Percentiles rank a stretch among this genome's conserved stretches.
Evolutionary conservation across 2,797 vertebrate species (phyloP).

Genomic region (Sarcoramphus papa): DNA sequence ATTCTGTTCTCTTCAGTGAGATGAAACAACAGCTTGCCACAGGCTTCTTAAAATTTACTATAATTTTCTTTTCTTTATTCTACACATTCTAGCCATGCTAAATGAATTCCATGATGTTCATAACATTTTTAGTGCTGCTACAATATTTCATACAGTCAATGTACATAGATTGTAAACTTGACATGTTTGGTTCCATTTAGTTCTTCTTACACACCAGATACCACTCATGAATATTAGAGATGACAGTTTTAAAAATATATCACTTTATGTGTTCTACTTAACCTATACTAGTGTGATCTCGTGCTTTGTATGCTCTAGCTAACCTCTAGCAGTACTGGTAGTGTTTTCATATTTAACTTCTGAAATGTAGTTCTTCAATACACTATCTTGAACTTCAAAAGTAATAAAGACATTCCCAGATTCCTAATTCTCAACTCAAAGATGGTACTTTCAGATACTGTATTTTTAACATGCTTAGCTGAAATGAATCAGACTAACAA

Average conservation of each 20-base stretch:
- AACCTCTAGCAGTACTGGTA: neutral
- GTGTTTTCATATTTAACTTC: neutral
- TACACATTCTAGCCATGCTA: neutral
- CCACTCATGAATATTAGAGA: neutral
- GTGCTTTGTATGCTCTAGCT: neutral
- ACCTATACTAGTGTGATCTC: neutral
- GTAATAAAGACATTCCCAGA: neutral
- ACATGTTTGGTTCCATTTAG: neutral
- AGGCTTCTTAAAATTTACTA: neutral
- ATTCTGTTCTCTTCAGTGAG: neutral
- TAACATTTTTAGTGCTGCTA: neutral
- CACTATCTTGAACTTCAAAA: neutral
- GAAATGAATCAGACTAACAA: neutral
- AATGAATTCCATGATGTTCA: neutral
- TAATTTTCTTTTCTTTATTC: neutral
- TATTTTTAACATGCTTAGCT: neutral
- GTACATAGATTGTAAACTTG: neutral
- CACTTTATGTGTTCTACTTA: neutral
- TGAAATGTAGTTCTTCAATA: neutral
- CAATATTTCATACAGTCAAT: neutral
- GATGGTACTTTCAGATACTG: neutral
- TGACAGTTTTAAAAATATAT: neutral
- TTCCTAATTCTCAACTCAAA: neutral
- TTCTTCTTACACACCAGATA: neutral
- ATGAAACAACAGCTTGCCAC: neutral